phyloP scores from a whole-genome alignment of 2,797 vertebrate species.

The Rachycentron canadum region DNA sequence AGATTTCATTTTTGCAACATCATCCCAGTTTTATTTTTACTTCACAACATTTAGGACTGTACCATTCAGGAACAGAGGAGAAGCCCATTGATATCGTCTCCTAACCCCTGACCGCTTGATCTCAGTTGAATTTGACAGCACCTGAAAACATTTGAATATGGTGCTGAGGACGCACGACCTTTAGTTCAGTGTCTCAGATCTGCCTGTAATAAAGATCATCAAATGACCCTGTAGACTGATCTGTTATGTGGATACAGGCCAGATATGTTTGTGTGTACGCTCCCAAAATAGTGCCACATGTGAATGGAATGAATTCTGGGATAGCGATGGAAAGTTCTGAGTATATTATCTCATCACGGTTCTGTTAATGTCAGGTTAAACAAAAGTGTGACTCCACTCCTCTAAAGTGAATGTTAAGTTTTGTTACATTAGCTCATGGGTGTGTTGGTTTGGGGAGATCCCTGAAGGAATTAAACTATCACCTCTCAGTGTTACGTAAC shows the following conservation, averaged over 20 bases:
- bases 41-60: not conserved
- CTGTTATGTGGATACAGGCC: slow-evolving; percentile 84
- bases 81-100: not conserved
- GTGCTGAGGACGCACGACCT: slow-evolving; percentile 29
- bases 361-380: slow-evolving; percentile 49
- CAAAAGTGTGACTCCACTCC: slow-evolving; percentile 11
- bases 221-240: slow-evolving; percentile 40
- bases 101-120: not conserved
- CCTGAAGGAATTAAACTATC: slow-evolving; percentile 12
- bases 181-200: slow-evolving; percentile 29
- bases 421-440: not conserved
- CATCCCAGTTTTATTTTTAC: slow-evolving; percentile 3
- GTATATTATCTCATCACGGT: slow-evolving; percentile 37
- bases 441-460: slow-evolving; percentile 1
- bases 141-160: not conserved
- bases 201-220: slow-evolving; percentile 35
- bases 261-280: slow-evolving; percentile 59
- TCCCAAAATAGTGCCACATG: slow-evolving; percentile 66
- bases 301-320: slow-evolving; percentile 48
- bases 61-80: not conserved
- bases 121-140: not conserved
- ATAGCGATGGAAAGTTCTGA: slow-evolving; percentile 69
- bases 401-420: slow-evolving; percentile 1
- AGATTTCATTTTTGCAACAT: slow-evolving; percentile 12
- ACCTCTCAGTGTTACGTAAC: not conserved